phyloP scores from a whole-genome alignment of 2,797 vertebrate genomes.

The Hephaestus fuliginosus region DNA sequence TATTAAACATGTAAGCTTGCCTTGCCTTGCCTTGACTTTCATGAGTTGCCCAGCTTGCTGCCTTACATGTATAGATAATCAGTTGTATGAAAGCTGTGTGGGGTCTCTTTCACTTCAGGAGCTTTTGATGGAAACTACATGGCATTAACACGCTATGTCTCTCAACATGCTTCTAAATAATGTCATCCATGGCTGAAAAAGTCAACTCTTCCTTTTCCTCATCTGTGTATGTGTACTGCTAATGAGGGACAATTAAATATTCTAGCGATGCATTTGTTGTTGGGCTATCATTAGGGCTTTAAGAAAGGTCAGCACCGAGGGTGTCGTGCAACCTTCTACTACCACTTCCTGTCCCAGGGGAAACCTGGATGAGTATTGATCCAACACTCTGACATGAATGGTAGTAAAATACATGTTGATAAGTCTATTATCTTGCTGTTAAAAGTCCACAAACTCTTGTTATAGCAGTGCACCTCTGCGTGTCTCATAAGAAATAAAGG shows the following conservation, averaged over 20 bases:
- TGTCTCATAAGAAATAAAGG: not conserved
- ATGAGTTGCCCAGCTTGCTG: slow-evolving; percentile 9
- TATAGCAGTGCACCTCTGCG: not conserved
- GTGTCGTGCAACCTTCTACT: slow-evolving; percentile 56
- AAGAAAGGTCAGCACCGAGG: slow-evolving; percentile 73
- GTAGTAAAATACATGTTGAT: slow-evolving; percentile 27
- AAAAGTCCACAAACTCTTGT: slow-evolving; percentile 6
- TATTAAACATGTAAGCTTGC: not conserved
- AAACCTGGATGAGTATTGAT: slow-evolving; percentile 60
- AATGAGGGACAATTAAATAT: slow-evolving; percentile 71
- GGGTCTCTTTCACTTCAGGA: slow-evolving; percentile 34
- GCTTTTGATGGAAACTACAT: slow-evolving; percentile 54
- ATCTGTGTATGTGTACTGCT: slow-evolving; percentile 18
- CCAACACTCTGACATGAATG: slow-evolving; percentile 42
- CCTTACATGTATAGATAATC: slow-evolving; percentile 38
- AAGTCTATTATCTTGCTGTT: slow-evolving; percentile 16
- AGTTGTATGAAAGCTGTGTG: not conserved
- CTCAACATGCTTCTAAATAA: slow-evolving; percentile 32
- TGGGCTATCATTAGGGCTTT: slow-evolving; percentile 45
- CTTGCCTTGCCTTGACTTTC: not conserved
- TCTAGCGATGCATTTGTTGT: slow-evolving; percentile 34
- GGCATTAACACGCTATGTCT: slow-evolving; percentile 38
- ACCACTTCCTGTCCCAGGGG: slow-evolving; percentile 55
- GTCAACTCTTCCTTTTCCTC: slow-evolving; percentile 21
- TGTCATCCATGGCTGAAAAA: slow-evolving; percentile 43